Evolutionary conservation across 2,113 vertebrate genomes (phyloP), one percentile per base, ranked within the genome.

Genomic region (Cathartes aura): DNA sequence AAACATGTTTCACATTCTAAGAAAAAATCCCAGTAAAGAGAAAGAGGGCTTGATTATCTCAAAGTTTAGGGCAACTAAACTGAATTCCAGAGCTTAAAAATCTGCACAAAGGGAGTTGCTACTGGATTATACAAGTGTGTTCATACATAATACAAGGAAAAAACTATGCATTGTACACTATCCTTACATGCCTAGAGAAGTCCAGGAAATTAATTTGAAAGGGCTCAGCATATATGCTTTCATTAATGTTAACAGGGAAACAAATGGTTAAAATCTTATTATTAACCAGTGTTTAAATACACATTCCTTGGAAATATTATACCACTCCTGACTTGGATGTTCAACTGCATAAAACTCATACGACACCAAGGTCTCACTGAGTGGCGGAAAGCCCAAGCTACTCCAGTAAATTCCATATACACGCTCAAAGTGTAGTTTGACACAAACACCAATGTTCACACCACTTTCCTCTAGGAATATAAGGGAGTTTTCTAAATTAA

Each of bases 1-100:
- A 93, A 97, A 88, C 64, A 67, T n/a, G 11, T 86, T 95, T 89
- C 70, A 95, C n/a, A 70, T 59, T 71, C 58, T 87, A 73, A 82
- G 84, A 81, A 89, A 85, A 74, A 43, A 22, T 68, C 45, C 17
- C 40, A 66, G 29, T 72, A 90, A 89, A 93, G 20, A 79, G 6
- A 58, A 83, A 63, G 50, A 85, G 32, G 30, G 20, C 50, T 89
- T 92, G 21, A 60, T 91, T 63, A 45, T 24, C 32, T 75, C 29
- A 75, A 55, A 80, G 23, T 87, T 75, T 62, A 82, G 14, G 18
- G 9, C 26, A 74, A 74, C 30, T 55, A 43, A 81, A 82, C 8
- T 47, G 43, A 68, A 45, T 87, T 76, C 12, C 87, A 71, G 32
- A 79, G 19, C 63, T 81, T 73, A 75, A 93, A 96, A 72, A 64